Base-by-base conservation (phyloP, 2,113 vertebrate genomes). In the Notothenia rossii region DNA sequence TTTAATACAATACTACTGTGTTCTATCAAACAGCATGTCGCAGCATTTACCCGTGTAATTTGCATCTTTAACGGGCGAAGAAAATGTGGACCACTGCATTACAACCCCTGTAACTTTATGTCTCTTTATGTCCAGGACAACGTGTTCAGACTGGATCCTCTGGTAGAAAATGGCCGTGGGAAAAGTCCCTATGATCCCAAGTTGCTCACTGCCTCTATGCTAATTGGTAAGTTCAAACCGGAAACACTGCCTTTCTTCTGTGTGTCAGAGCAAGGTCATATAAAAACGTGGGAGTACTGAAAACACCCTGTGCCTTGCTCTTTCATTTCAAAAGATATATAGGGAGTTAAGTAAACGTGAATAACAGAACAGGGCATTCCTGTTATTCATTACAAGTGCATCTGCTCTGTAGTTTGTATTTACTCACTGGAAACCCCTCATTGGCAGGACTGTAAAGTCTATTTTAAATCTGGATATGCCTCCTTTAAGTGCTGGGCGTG, bases 121-220 rank as follows among this genome's bases (percentile, higher is more conserved):
- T 76, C 49, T 92, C 79, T 90, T n/a, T 73, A 14, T 59, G 18
- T 90, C 50, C 90, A 99, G 98, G 98, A 99, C 90, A 96, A 94
- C 72, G 91, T 97, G 82, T 99, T 99, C 94, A 96, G 94, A 78
- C 91, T 99, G 72, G 96, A 96, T 81, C 93, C 96, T 14, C 95
- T 96, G 78, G 94, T 97, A 86, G 98, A 99, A 94, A 99, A 99
- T 50, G 98, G 98, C 72, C 93, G 98, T 58, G 98, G 98, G 36
- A 99, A 99, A 92, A 99, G 98, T 81, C 98, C 98, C 1, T 99
- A 99, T 60, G 98, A 99, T 89, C 98, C 98, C 17, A 98, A 98
- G 92, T 92, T 99, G 75, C 94, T 95, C 90, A 99, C 97, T 36
- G 97, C 98, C 55, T 98, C 98, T 80, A 96, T 98, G 91, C 95